Evolutionary conservation across 1,140 invertebrate species (phyloP), one percentile per base, ranked within the genome.

Genomic region (Meloidogyne hapla): DNA sequence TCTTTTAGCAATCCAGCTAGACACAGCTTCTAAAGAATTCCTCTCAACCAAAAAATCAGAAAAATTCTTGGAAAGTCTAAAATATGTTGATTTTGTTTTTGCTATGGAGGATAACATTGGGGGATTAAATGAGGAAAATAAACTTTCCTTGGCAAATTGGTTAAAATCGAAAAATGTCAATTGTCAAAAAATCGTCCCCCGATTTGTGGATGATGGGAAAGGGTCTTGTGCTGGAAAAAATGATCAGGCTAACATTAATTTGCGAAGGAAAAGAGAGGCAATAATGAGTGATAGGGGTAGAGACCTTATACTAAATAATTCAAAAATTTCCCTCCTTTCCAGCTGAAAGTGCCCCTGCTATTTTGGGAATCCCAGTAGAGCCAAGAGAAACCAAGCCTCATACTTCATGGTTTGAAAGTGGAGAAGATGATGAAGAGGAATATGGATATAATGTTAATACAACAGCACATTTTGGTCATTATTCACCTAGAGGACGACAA

Each of bases 71-170:
- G 48, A n/a, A n/a, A 56, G 48, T 56, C n/a, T 56, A 56, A 56
- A 56, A 56, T 56, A n/a, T 56, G 48, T 56, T 56, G 48, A 56
- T 56, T n/a, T 56, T n/a, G 8, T 56, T 56, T 56, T n/a, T 56
- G 18, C 18, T 56, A n/a, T 56, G 12, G 18, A 56, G 1, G 48
- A 56, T 4, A 56, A 45, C 18, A 45, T 15, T 2, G 2, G 13
- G 9, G 9, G 9, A 5, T 12, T 5, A 5, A 42, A 42, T 10
- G 40, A 42, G 13, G 40, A 42, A 42, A 42, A 42, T 42, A 42
- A 45, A 45, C 42, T 56, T 21, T 13, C 12, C n/a, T 56, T 56
- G 12, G 18, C 48, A n/a, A 8, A 56, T 1, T 56, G 48, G 48
- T 9, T 56, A 8, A 4, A 6, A 5, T 56, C 48, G 8, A 56